Evolutionary conservation across 2,888 invertebrate genomes (phyloP).

Genomic region (Hemistola chrysoprasaria): DNA sequence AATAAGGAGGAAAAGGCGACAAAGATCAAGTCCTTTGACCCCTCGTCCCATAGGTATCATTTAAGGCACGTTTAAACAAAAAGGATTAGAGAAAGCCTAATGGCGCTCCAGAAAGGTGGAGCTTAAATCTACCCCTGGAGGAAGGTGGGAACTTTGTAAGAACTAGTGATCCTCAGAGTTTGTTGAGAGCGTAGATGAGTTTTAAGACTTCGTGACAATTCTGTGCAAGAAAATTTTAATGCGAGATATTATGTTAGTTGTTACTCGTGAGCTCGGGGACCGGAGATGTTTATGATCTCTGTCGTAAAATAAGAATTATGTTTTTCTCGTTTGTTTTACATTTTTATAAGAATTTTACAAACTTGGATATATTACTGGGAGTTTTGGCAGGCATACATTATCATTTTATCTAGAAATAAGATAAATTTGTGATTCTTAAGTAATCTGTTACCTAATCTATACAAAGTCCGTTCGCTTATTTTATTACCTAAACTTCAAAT

Average conservation of each 20-base stretch:
- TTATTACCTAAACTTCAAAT: slow-evolving; percentile 6
- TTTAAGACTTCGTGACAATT: slow-evolving; percentile 6
- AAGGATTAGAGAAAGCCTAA: slow-evolving; percentile 26
- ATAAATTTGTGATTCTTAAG: too few relatives aligned
- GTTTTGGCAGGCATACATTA: too few relatives aligned
- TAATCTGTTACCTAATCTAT: too few relatives aligned
- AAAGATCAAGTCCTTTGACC: slow-evolving; percentile 1
- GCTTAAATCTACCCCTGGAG: slow-evolving; percentile 21
- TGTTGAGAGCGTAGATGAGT: slow-evolving; percentile 8
- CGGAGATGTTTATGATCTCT: too few relatives aligned
- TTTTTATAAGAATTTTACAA: too few relatives aligned
- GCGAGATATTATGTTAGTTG: too few relatives aligned
- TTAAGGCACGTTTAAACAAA: slow-evolving; percentile 22
- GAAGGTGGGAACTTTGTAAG: slow-evolving; percentile 12
- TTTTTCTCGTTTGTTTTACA: too few relatives aligned
- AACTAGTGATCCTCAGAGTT: slow-evolving; percentile 12
- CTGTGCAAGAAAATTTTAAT: slow-evolving; percentile 1
- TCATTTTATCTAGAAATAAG: too few relatives aligned
- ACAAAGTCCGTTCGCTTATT: slow-evolving; percentile 2
- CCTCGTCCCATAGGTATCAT: slow-evolving; percentile 10
- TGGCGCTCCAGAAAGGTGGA: slow-evolving; percentile 21
- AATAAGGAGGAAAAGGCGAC: too few relatives aligned
- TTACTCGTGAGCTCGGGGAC: too few relatives aligned
- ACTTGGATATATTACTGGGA: too few relatives aligned
- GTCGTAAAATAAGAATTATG: too few relatives aligned